Conservation (phyloP, 2,888 invertebrate genomes). For the Marasmarcha lunaedactyla region DNA sequence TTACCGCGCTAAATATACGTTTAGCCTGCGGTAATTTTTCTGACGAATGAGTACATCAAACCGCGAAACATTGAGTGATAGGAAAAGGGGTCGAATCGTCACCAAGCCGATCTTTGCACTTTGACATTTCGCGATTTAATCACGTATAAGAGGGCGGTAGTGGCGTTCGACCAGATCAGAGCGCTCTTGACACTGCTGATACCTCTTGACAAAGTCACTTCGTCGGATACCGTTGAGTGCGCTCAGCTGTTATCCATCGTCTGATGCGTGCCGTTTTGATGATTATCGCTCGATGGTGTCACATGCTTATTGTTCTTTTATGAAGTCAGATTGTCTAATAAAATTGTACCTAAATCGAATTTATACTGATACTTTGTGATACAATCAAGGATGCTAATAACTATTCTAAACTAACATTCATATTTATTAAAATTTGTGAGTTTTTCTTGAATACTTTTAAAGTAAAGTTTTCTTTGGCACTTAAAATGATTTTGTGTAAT, state of each 20-base stretch:
- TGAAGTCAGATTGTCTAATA: background rate
- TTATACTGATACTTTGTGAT: too few relatives aligned
- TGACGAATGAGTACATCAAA: conserved; percentile 58
- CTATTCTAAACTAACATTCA: too few relatives aligned
- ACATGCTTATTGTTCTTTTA: background rate
- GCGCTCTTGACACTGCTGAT: conserved; percentile 53
- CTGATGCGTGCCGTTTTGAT: conserved; percentile 24
- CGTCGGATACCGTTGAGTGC: conserved; percentile 29
- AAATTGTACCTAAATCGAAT: too few relatives aligned
- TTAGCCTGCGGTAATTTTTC: conserved; percentile 36
- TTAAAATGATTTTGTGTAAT: too few relatives aligned
- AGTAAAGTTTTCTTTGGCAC: too few relatives aligned
- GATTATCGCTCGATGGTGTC: conserved; percentile 21
- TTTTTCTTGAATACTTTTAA: too few relatives aligned
- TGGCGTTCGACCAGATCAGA: conserved; percentile 37
- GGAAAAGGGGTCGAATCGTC: conserved; percentile 20
- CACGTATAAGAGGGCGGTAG: conserved; percentile 57
- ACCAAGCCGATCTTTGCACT: conserved; percentile 67
- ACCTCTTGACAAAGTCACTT: conserved; percentile 49
- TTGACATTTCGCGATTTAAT: conserved; percentile 68
- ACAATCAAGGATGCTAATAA: too few relatives aligned
- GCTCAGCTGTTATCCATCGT: conserved; percentile 25
- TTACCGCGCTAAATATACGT: background rate
- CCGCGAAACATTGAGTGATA: conserved; percentile 43
- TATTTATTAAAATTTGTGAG: too few relatives aligned